Percentiles rank a stretch among this genome's conserved stretches.
phyloP scores from a whole-genome alignment of 2,888 invertebrate genomes.

The Cryptops parisi region DNA sequence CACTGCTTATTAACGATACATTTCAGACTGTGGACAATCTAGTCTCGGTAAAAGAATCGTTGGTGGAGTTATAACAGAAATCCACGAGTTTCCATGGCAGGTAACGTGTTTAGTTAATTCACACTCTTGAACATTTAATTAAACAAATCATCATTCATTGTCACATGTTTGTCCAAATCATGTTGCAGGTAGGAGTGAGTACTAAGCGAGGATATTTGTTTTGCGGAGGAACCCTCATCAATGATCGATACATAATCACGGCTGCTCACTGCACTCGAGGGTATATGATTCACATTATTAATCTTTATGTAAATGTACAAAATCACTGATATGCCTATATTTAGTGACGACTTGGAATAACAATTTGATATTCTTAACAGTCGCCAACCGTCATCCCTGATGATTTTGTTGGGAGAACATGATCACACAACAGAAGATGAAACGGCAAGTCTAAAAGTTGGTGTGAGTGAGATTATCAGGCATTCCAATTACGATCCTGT shows the following conservation, averaged over 20 bases:
- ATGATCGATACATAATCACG: constrained; percentile 3
- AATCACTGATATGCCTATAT: too few species aligned
- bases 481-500: constrained; percentile 6
- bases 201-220: constrained; percentile 7
- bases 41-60: constrained; percentile 8
- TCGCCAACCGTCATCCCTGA: background rate
- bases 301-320: too few species aligned
- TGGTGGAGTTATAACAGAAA: constrained; percentile 3
- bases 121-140: background rate
- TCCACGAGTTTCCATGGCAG: constrained; percentile 11
- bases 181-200: constrained; percentile 7
- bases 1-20: too few species aligned
- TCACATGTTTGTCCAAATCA: background rate
- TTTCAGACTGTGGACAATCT: constrained; percentile 7
- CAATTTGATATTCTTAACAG: too few species aligned
- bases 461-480: constrained; percentile 5
- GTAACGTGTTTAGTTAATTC: background rate
- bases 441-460: constrained; percentile 6
- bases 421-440: background rate
- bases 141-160: background rate
- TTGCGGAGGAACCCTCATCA: constrained; percentile 11
- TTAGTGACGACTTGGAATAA: too few species aligned
- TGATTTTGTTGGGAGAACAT: constrained; percentile 9
- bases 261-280: constrained; percentile 11
- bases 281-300: too few species aligned